Evolutionary conservation across 2,888 invertebrate genomes (phyloP), one percentile per base, ranked within the genome.

Genomic region (Lepeophtheirus nordmannii): DNA sequence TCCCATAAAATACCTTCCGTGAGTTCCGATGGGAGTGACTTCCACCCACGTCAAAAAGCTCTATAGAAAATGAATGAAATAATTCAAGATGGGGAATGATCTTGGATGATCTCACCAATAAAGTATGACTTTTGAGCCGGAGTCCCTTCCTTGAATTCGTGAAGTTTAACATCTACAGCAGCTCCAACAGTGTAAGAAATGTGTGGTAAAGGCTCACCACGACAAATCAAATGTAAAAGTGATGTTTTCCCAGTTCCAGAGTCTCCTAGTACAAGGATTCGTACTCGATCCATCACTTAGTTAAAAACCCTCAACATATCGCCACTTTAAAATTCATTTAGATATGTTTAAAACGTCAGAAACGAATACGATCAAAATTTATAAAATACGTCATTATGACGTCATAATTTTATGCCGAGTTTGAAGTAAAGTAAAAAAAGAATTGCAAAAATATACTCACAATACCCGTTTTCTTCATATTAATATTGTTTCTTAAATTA

Each of bases 191-290:
- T 97, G 89, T 93, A 96, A 66, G 89, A 85, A 1, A 93, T 91
- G 68, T 87, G 87, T 65, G 81, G 79, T 5, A 92, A 81, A 0
- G 89, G 85, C 74, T 90, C 86, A 73, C 86, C 87, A 72, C 92
- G 86, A 65, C 91, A 87, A 71, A 94, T 86, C 68, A 96, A 77
- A 77, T 94, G 89, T 0, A 91, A 89, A 60, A 97, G 80, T 0
- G 93, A 93, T 7, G 94, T 90, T 80, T 98, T 98, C 22, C 98
- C 98, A 69, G 97, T 96, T 68, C 96, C 94, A 85, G 76, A 88
- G 80, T 94, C 93, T 62, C 93, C 93, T 68, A 93, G 83, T 68
- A 94, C 85, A 72, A 94, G 82, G 68, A 94, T 85, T 76, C 90
- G 86, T 20, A 90, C 89, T 80, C 89, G 87, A 77, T 90, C 89